phyloP scores from a whole-genome alignment of 1,140 invertebrate genomes.

The Drosophila varians region DNA sequence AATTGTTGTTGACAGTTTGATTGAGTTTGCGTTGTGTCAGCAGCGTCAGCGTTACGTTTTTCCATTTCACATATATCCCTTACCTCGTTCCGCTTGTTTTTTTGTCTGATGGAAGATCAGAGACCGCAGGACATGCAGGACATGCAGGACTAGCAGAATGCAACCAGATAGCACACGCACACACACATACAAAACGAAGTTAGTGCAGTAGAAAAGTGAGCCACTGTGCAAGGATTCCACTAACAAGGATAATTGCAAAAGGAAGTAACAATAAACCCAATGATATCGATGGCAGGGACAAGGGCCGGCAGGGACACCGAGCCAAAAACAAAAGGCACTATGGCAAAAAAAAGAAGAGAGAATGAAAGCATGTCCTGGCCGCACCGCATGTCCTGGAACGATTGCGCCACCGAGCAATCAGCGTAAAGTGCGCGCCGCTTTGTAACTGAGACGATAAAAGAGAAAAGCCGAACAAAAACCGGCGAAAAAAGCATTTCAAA shows the following conservation, averaged over 20 bases:
- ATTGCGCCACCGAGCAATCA: slow-evolving; percentile 76
- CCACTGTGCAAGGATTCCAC: slow-evolving; percentile 41
- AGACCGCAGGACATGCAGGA: slow-evolving; percentile 29
- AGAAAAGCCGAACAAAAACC: slow-evolving; percentile 8
- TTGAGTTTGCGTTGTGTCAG: slow-evolving; percentile 46
- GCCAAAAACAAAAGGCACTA: slow-evolving; percentile 6
- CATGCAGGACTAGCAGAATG: not conserved
- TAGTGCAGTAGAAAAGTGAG: slow-evolving; percentile 12
- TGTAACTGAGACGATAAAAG: slow-evolving; percentile 78
- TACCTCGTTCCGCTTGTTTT: too few relatives aligned
- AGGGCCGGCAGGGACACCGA: not conserved
- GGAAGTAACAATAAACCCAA: slow-evolving; percentile 81
- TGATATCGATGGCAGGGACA: slow-evolving; percentile 66
- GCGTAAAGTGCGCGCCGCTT: slow-evolving; percentile 79
- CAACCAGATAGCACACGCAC: not conserved
- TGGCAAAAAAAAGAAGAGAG: slow-evolving; percentile 7
- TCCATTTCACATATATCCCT: too few relatives aligned
- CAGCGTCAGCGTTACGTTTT: slow-evolving; percentile 23
- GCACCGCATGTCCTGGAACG: slow-evolving; percentile 40
- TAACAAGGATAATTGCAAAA: slow-evolving; percentile 80
- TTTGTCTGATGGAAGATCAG: not conserved
- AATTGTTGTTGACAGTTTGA: slow-evolving; percentile 55
- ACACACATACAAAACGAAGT: slow-evolving; percentile 3
- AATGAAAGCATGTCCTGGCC: slow-evolving; percentile 34
- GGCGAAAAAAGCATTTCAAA: not conserved